phyloP scores from a whole-genome alignment of 2,888 invertebrate species.

The Protodeltote pygarga region DNA sequence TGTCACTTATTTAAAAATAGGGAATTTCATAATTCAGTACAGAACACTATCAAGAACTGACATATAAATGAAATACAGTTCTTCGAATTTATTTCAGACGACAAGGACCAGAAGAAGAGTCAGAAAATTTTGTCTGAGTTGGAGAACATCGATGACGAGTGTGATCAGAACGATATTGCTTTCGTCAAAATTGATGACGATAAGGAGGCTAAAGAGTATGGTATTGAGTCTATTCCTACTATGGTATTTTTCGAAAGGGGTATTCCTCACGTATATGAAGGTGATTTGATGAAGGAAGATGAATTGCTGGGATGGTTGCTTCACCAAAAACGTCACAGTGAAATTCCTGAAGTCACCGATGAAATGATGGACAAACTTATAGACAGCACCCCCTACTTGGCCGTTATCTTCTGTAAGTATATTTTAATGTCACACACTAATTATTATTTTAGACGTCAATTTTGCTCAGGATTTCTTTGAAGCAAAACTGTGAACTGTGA shows the following conservation, averaged over 20 bases:
- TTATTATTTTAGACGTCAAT: conserved; percentile 7
- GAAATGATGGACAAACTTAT: conserved; percentile 97
- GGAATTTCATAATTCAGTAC: conserved; percentile 51
- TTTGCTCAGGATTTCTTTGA: conserved; percentile 7
- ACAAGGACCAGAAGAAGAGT: conserved; percentile 96
- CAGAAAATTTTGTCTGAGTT: conserved; percentile 93
- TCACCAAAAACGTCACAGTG: conserved; percentile 95
- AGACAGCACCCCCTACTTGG: conserved; percentile 92
- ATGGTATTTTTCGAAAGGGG: conserved; percentile 92
- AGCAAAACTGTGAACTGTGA: conserved; percentile 11
- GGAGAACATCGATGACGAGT: conserved; percentile 97
- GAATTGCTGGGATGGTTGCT: conserved; percentile 95
- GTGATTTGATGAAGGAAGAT: conserved; percentile 96
- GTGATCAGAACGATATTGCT: conserved; percentile 96
- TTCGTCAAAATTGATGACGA: conserved; percentile 97
- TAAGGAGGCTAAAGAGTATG: conserved; percentile 95
- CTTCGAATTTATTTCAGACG: conserved; percentile 89
- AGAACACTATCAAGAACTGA: conserved; percentile 75
- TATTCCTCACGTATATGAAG: conserved; percentile 92
- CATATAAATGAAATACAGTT: conserved; percentile 85
- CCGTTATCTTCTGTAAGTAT: conserved; percentile 96
- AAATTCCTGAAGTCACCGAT: conserved; percentile 96
- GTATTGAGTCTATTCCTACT: conserved; percentile 93
- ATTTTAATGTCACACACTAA: not conserved
- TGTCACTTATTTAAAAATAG: conserved; percentile 52